Conservation (phyloP, 2,888 invertebrate genomes). For the Cataglyphis albicans region DNA sequence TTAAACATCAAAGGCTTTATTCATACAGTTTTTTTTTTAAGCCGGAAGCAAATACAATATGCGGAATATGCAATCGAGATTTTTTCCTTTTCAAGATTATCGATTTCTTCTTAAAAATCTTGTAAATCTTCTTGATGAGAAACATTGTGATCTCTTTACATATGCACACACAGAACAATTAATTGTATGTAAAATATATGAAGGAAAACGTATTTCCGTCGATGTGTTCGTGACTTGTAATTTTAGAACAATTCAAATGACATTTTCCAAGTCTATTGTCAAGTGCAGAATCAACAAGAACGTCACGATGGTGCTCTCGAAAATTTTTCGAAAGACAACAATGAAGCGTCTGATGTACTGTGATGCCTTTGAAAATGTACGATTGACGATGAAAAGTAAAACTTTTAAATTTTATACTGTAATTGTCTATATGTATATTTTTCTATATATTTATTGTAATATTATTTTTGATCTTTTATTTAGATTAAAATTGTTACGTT, state of each 20-base stretch:
- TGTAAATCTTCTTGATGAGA: background rate
- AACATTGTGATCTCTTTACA: background rate
- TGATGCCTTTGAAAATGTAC: background rate
- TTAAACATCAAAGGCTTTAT: background rate
- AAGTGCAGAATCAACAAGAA: constrained; percentile 49
- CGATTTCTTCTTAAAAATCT: background rate
- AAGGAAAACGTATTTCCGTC: background rate
- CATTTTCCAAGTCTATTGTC: background rate
- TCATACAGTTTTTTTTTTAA: background rate
- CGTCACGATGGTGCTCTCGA: constrained; percentile 42
- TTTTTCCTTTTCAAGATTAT: background rate
- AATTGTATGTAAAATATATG: constrained; percentile 11
- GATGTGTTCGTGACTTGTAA: constrained; percentile 8
- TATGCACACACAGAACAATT: background rate
- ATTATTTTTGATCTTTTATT: background rate
- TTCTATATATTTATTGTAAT: background rate
- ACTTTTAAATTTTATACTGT: no score
- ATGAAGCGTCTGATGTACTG: constrained; percentile 54
- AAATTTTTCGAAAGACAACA: constrained; percentile 49
- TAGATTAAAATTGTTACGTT: background rate
- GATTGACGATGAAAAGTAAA: background rate
- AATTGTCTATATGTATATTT: background rate
- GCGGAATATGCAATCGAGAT: background rate
- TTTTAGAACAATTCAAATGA: constrained; percentile 9
- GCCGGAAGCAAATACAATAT: background rate